phyloP scores from a whole-genome alignment of 2,888 invertebrate species.

The Pachliopta kotzebuea region DNA sequence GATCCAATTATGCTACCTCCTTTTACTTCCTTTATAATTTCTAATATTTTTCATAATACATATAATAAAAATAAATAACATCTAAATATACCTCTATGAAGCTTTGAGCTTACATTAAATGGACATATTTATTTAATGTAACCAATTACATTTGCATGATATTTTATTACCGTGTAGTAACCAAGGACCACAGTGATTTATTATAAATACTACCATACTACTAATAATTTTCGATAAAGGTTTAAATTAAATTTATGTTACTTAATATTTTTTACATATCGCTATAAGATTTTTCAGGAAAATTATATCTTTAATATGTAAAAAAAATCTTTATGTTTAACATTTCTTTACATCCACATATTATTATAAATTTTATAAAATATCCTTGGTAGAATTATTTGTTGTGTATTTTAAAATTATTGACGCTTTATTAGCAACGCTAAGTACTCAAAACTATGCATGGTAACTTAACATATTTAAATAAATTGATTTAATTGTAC shows the following conservation, averaged over 20 bases:
- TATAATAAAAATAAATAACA: background rate
- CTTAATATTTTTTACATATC: background rate
- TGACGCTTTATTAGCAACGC: background rate
- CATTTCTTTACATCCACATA: background rate
- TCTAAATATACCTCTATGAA: background rate
- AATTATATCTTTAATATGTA: no score
- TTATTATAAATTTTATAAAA: background rate
- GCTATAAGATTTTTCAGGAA: no score
- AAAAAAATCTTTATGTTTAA: no score
- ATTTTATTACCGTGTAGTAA: conserved; percentile 22
- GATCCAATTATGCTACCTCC: background rate
- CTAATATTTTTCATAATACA: no score
- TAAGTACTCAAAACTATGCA: conserved; percentile 27
- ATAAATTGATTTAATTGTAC: conserved; percentile 42
- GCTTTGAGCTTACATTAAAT: background rate
- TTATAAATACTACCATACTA: conserved; percentile 7
- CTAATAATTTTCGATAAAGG: conserved; percentile 8
- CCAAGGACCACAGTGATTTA: conserved; percentile 21
- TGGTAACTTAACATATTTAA: conserved; percentile 38
- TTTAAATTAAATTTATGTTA: conserved; percentile 14
- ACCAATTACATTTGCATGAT: conserved; percentile 20
- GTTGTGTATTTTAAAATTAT: conserved; percentile 2
- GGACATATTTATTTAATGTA: conserved; percentile 29
- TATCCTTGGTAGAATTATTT: background rate
- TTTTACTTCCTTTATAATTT: background rate